Base-by-base conservation (phyloP, 2,797 vertebrate genomes). In the Lithobates pipiens region DNA sequence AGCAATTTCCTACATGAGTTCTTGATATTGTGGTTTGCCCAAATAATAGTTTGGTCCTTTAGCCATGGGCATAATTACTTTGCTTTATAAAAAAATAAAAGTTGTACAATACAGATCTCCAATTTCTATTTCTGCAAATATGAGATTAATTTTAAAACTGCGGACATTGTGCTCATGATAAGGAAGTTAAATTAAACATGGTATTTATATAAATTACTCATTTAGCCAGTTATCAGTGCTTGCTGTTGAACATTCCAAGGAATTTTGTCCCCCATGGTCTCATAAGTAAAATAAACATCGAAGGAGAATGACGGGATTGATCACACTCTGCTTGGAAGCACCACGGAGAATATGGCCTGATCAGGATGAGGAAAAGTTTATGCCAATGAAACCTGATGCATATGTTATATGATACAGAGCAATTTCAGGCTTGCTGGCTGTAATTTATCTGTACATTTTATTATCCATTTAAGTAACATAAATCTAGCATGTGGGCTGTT, bases 211-310 rank as follows among this genome's bases (percentile, higher is more conserved):
- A n/a, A 50, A 50, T 70, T 27, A 71, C 29, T 25, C 36, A 42
- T 71, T 61, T 25, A 72, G 18, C n/a, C 18, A 46, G 79, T 39
- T 39, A 72, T 29, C 68, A 36, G 21, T 39, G 23, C 16, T 71
- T 81, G 54, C 13, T 36, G 25, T 72, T 57, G 36, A 36, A 61
- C 46, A 39, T 72, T 81, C 79, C 23, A 72, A 57, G 69, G 32
- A 81, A 42, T 71, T 46, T 39, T 25, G 57, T 71, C 46, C 11
- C 15, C 11, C 32, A 72, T 15, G 13, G 68, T 72, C 69, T 39
- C 70, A 81, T n/a, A 36, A 81, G 15, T 61, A 61, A 57, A 61
- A 81, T 39, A 81, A 81, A 81, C 68, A 72, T 61, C 25, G 23
- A 2, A 10, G 44, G 6, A 57, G 44, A 80, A n/a, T 71, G 68